A percentile compares a stretch with the other conserved stretches of the same genome.
Conservation (phyloP, 2,113 vertebrate species). For the Guaruba guarouba region DNA sequence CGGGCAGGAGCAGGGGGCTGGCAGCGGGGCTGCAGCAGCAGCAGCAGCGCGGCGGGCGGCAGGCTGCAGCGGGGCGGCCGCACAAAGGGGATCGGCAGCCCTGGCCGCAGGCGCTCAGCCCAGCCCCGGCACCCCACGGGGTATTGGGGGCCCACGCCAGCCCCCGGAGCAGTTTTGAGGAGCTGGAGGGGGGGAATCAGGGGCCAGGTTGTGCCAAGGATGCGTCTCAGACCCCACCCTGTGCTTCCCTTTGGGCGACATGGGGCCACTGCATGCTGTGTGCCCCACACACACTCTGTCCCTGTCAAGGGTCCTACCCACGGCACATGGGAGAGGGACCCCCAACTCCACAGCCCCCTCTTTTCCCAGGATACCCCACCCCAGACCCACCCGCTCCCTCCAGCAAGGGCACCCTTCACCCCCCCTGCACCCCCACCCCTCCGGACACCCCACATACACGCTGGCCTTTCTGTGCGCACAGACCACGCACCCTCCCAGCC, state of each 20-base stretch:
- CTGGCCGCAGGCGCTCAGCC: not conserved
- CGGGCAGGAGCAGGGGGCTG: not conserved
- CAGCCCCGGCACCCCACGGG: not conserved
- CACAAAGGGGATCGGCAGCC: not conserved
- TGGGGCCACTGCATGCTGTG: not conserved
- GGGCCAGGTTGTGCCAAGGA: not conserved
- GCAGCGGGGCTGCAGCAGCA: not conserved
- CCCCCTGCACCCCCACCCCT: no score
- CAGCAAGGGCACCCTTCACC: not conserved
- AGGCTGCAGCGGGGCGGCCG: not conserved
- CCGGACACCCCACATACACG: not conserved
- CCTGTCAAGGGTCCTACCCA: not conserved
- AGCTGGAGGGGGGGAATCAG: not conserved
- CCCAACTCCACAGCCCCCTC: not conserved
- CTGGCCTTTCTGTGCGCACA: not conserved
- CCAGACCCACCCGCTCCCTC: not conserved
- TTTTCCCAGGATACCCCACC: not conserved
- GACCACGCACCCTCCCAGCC: not conserved
- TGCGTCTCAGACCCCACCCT: not conserved
- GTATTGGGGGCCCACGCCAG: not conserved
- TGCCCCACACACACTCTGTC: not conserved
- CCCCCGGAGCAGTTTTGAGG: not conserved
- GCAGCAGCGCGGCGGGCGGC: not conserved
- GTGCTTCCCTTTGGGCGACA: fast-evolving
- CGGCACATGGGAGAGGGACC: not conserved